Evolutionary conservation across 2,113 vertebrate species (phyloP).

Genomic region (Pygoscelis antarcticus): DNA sequence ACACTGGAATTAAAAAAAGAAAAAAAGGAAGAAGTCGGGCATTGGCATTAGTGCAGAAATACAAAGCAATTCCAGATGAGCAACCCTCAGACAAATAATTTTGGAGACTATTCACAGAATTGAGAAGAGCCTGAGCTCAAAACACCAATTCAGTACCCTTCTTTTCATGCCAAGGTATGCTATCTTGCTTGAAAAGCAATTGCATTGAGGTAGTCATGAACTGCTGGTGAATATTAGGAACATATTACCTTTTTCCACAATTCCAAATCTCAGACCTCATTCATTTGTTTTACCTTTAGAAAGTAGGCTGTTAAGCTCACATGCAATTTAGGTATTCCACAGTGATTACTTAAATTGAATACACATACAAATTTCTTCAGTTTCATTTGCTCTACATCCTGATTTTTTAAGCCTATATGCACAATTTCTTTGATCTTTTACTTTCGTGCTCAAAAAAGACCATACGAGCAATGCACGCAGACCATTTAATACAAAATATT

Average conservation of each 20-base stretch:
- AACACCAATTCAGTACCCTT: not conserved
- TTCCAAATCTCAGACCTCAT: not conserved
- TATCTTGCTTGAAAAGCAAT: not conserved
- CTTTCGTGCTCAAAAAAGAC: not conserved
- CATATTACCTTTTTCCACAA: not conserved
- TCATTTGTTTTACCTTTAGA: not conserved
- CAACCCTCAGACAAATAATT: not conserved
- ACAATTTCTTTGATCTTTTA: not conserved
- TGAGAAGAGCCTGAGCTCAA: not conserved
- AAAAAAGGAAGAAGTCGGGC: not conserved
- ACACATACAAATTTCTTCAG: not conserved
- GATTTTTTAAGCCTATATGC: not conserved
- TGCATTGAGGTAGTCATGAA: not conserved
- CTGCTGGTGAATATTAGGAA: not conserved
- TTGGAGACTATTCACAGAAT: not conserved
- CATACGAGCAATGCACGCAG: rapidly evolving
- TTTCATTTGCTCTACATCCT: not conserved
- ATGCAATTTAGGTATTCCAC: not conserved
- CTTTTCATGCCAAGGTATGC: not conserved
- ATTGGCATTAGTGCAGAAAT: not conserved
- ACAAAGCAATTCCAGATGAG: not conserved
- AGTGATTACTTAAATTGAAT: not conserved
- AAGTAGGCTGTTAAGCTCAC: not conserved
- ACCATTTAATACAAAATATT: not conserved
- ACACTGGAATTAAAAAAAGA: not conserved